Percentiles rank a stretch among this genome's conserved stretches.
Conservation (phyloP, 2,797 vertebrate genomes). For the Spea hammondii region DNA sequence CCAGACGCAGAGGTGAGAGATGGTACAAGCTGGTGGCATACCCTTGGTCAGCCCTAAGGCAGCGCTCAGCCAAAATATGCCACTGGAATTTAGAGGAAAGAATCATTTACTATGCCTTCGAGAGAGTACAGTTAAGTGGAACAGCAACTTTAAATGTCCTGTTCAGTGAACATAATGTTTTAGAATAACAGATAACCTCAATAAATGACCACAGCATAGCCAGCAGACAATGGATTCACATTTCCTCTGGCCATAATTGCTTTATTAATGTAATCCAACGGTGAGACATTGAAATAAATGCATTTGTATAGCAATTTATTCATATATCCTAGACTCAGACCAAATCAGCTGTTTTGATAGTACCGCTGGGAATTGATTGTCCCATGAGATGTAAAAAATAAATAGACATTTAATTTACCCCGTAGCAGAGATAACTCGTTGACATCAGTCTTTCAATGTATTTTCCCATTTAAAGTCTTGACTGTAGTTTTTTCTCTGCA, state of each 20-base stretch:
- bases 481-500: not conserved
- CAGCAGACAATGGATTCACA: not conserved
- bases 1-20: too few species aligned
- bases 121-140: not conserved
- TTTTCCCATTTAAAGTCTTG: not conserved
- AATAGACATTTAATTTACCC: constrained; percentile 18
- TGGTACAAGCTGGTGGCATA: too few species aligned
- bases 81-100: not conserved
- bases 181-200: not conserved
- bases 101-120: constrained; percentile 4
- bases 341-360: not conserved
- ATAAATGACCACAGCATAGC: not conserved
- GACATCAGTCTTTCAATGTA: not conserved
- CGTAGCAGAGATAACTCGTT: not conserved
- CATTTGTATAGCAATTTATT: not conserved
- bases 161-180: too few species aligned
- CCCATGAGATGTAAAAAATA: not conserved
- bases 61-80: not conserved
- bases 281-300: not conserved
- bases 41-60: too few species aligned
- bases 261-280: not conserved
- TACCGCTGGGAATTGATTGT: constrained; percentile 8
- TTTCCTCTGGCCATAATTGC: not conserved
- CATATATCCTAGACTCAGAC: not conserved
- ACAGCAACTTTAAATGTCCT: too few species aligned